Conservation (phyloP, 2,113 vertebrate genomes). For the Halichoerus grypus region DNA sequence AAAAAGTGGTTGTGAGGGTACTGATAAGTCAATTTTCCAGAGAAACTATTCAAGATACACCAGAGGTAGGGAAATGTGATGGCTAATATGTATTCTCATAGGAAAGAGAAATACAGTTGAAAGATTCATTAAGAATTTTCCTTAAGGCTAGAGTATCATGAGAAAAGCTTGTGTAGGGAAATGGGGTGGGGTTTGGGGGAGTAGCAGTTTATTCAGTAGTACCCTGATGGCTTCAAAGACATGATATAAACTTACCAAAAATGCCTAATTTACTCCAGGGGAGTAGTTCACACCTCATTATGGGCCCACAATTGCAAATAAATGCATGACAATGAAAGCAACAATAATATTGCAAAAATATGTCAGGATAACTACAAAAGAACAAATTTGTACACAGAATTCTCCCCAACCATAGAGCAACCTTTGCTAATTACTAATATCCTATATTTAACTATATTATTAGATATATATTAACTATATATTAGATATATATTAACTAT, state of each 20-base stretch:
- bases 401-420: background rate
- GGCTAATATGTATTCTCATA: background rate
- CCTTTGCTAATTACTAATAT: slow-evolving; percentile 40
- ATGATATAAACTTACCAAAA: slow-evolving; percentile 34
- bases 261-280: slow-evolving; percentile 59
- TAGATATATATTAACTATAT: too few relatives aligned
- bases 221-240: background rate
- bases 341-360: slow-evolving; percentile 55
- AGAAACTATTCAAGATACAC: background rate
- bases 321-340: slow-evolving; percentile 54
- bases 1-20: background rate
- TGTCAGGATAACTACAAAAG: slow-evolving; percentile 21
- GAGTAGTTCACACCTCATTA: slow-evolving; percentile 53
- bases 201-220: background rate
- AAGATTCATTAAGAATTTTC: background rate
- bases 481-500: background rate
- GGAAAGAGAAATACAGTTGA: background rate
- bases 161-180: background rate
- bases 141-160: background rate
- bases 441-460: too few relatives aligned
- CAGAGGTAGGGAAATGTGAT: background rate
- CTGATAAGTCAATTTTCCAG: background rate
- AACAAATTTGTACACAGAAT: slow-evolving; percentile 19
- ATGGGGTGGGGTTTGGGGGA: too few relatives aligned
- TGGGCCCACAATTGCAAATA: slow-evolving; percentile 48